Percentiles rank a stretch among this genome's conserved stretches.
Conservation (phyloP, 2,797 vertebrate species). For the Phylloscopus collybita region DNA sequence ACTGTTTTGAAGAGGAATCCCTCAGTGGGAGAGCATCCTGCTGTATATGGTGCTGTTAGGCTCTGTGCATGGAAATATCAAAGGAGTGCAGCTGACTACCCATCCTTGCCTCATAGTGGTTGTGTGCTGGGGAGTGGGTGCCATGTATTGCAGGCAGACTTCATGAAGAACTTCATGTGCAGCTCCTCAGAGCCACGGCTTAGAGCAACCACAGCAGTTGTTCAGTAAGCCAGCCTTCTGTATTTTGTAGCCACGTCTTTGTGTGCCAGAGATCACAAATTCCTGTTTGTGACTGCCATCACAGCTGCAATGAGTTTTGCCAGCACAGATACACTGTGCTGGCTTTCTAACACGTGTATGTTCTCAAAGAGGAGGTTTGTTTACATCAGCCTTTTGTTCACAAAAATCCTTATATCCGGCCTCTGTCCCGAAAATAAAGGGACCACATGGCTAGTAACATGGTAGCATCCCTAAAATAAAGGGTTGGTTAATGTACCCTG, state of each 20-base stretch:
- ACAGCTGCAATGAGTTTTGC: constrained; percentile 2
- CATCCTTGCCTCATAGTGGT: background rate
- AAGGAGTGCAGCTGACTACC: background rate
- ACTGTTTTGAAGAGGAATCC: background rate
- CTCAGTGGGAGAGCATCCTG: background rate
- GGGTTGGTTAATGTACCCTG: background rate
- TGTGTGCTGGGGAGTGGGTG: background rate
- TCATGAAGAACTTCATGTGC: background rate
- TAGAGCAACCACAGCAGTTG: background rate
- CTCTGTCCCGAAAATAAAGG: background rate
- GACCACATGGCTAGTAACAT: background rate
- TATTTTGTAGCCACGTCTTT: background rate
- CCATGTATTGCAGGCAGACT: background rate
- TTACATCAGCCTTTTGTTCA: constrained; percentile 34
- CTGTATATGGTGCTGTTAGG: background rate
- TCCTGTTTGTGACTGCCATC: background rate
- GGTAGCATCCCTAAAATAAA: background rate
- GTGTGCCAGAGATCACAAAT: constrained; percentile 35
- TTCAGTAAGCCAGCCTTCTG: background rate
- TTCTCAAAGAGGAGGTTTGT: constrained; percentile 38
- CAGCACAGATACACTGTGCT: background rate
- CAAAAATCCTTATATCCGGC: background rate
- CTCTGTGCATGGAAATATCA: background rate
- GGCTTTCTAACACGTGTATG: background rate
- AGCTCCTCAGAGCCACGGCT: background rate